Evolutionary conservation across 2,797 vertebrate genomes (phyloP), one percentile per base, ranked within the genome.

Genomic region (Oreochromis mossambicus): DNA sequence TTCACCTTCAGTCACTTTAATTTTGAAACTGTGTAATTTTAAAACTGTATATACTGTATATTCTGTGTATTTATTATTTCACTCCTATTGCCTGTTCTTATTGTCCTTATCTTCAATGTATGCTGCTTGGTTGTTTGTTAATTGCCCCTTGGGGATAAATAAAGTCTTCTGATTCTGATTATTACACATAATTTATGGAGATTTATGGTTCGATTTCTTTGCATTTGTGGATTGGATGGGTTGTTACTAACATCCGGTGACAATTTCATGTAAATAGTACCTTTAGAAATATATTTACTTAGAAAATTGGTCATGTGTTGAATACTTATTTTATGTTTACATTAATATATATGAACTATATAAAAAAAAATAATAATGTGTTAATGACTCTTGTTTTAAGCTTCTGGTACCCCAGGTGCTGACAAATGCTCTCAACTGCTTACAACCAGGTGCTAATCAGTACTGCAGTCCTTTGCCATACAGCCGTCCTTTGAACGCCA

Each of bases 341-440:
- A 56, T 56, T 17, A 56, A 56, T 32, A 56, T 56, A 32, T 32
- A 32, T 56, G 14, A 56, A 56, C 26, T 56, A 56, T 14, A 56
- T 56, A 5, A 24, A 14, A 56, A 46, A 24, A 1, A 2, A 26
- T 0, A 8, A 56, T 56, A 3, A 61, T 19, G 5, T 0, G 29
- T 34, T 34, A 61, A 34, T 61, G 29, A 11, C 29, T 11, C 56
- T 61, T 34, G 56, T 10, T 51, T 10, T 51, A 51, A n/a, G 19
- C 29, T 61, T 61, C 9, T 61, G 15, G 56, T 61, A 34, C 2
- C 29, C 29, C 56, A 34, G 3, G 29, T 61, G 17, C 17, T 61
- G 56, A 19, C 56, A 61, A 61, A 61, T 34, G 9, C 29, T 7
- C 29, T 61, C 29, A 61, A 34, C 6, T 61, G 9, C 29, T 34